These are phyloP conservation scores for Neogale vison DNA, from an alignment of 2,113 vertebrate species.

Conservation along the genomic window DNA sequence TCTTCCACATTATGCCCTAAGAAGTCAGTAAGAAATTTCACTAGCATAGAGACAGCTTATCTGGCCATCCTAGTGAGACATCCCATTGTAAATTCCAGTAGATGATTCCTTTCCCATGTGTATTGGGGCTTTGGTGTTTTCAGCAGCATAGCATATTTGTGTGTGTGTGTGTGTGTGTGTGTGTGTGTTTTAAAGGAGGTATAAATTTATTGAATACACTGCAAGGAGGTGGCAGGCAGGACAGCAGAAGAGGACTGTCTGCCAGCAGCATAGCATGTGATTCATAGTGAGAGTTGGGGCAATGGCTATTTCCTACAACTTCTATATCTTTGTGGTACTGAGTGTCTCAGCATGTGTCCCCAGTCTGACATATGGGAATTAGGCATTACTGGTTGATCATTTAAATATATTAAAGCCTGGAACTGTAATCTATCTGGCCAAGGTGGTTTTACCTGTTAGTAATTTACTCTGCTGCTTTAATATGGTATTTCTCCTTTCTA, in stretches of 20 bases:
- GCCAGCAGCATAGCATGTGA: not conserved
- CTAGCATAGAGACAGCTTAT: not conserved
- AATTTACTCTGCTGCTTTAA: conserved; percentile 8
- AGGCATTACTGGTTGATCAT: not conserved
- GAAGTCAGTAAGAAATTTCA: not conserved
- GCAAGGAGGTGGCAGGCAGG: not conserved
- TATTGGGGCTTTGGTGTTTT: not conserved
- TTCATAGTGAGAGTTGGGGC: not conserved
- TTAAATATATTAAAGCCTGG: not conserved
- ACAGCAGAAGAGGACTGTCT: not conserved
- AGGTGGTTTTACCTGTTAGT: not conserved
- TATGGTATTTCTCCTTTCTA: not conserved
- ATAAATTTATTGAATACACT: not conserved
- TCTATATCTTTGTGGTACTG: not conserved
- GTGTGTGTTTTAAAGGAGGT: not conserved
- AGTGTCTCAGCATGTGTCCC: not conserved
- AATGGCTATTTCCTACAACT: not conserved
- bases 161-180: not conserved
- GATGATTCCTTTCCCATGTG: not conserved
- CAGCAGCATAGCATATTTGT: not conserved
- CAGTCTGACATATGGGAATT: not conserved
- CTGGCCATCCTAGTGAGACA: not conserved
- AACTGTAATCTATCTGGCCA: not conserved
- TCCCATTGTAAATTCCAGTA: not conserved
- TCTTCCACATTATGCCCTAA: not conserved